Conservation (phyloP, 2,888 invertebrate genomes). For the Spisula solida region DNA sequence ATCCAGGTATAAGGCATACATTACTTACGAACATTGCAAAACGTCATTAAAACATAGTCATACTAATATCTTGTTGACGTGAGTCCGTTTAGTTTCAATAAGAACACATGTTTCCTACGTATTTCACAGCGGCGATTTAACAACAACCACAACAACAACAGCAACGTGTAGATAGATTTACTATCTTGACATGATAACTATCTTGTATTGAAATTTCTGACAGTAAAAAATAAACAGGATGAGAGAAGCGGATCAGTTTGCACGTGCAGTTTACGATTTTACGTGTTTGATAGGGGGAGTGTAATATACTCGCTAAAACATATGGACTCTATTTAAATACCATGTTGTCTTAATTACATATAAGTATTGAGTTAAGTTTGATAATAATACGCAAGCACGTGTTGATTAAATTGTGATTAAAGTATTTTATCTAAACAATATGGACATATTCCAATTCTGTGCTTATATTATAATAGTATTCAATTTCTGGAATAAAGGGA, state of each 20-base stretch:
- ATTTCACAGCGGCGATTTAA: neutral
- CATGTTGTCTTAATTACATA: conserved; percentile 3
- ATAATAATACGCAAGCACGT: neutral
- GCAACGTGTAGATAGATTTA: neutral
- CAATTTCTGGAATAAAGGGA: neutral
- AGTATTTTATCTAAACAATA: neutral
- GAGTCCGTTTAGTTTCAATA: neutral
- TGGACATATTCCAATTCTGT: neutral
- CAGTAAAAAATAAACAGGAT: neutral
- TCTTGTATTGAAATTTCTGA: conserved; percentile 3
- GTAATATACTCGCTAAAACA: neutral
- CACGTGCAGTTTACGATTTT: conserved; percentile 9
- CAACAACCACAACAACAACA: neutral
- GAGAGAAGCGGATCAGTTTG: neutral
- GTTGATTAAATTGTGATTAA: conserved; percentile 12
- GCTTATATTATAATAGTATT: neutral
- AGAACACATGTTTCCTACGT: neutral
- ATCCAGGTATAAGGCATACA: too few relatives aligned
- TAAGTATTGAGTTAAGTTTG: conserved; percentile 5
- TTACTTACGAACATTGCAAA: too few relatives aligned
- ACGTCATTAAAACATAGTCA: too few relatives aligned
- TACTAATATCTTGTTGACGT: too few relatives aligned
- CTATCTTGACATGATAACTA: conserved; percentile 4
- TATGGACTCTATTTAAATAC: neutral
- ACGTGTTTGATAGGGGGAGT: conserved; percentile 19